A percentile compares a stretch with the other conserved stretches of the same genome.
Conservation (phyloP, 2,113 vertebrate genomes). For the Grus americana region DNA sequence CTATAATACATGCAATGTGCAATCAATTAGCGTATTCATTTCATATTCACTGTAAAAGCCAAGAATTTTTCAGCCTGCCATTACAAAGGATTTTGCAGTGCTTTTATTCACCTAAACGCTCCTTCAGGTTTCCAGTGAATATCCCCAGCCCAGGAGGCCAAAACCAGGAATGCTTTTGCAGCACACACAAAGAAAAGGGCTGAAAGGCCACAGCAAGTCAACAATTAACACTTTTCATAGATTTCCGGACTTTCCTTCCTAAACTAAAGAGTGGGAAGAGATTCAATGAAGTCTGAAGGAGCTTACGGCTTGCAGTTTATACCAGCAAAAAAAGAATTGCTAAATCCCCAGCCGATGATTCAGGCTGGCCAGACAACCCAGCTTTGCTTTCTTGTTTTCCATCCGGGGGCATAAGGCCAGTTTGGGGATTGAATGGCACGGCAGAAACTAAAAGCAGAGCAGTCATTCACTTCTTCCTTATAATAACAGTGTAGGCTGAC, state of each 20-base stretch:
- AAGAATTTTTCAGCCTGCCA: neutral
- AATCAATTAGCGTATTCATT: neutral
- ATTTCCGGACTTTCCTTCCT: neutral
- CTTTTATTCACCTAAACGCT: neutral
- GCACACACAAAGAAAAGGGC: neutral
- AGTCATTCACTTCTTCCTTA: neutral
- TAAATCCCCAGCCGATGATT: neutral
- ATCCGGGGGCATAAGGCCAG: neutral
- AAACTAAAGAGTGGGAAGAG: neutral
- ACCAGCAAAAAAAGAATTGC: neutral
- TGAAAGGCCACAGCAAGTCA: slow-evolving; percentile 4
- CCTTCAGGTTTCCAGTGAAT: neutral
- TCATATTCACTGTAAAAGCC: neutral
- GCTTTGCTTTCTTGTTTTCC: neutral
- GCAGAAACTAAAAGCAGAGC: neutral
- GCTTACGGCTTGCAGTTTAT: neutral
- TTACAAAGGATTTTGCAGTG: neutral
- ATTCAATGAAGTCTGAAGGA: neutral
- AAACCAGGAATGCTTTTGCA: neutral
- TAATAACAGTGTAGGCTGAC: neutral
- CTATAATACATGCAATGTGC: neutral
- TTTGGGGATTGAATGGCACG: neutral
- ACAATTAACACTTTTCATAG: neutral
- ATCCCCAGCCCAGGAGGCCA: neutral
- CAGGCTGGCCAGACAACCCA: neutral